Percentiles rank a stretch among this genome's conserved stretches.
phyloP scores from a whole-genome alignment of 2,888 invertebrate genomes.

The Acanthopleura granulata region DNA sequence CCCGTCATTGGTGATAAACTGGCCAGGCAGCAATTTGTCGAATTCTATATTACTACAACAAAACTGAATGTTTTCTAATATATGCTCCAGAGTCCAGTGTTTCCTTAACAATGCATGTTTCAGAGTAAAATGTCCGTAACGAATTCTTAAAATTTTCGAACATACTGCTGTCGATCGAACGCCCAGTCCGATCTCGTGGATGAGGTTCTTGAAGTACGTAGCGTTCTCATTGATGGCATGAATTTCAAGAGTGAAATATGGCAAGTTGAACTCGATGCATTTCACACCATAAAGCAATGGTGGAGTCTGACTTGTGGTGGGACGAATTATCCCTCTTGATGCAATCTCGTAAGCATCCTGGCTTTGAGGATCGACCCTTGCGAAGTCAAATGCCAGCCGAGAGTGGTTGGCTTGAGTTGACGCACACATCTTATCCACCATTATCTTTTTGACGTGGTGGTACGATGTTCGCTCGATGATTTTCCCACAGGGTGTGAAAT shows the following conservation, averaged over 20 bases:
- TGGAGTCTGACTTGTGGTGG: slow-evolving; percentile 74
- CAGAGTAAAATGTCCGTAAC: slow-evolving; percentile 85
- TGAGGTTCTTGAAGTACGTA: slow-evolving; percentile 77
- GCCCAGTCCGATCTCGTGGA: slow-evolving; percentile 86
- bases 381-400: slow-evolving; percentile 81
- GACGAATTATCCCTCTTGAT: slow-evolving; percentile 83
- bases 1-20: background rate
- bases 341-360: slow-evolving; percentile 93
- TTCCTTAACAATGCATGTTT: slow-evolving; percentile 84
- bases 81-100: slow-evolving; percentile 73
- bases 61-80: slow-evolving; percentile 51
- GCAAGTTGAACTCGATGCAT: slow-evolving; percentile 84
- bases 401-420: slow-evolving; percentile 89
- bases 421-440: slow-evolving; percentile 82
- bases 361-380: slow-evolving; percentile 85
- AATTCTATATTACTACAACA: slow-evolving; percentile 38
- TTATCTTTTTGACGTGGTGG: slow-evolving; percentile 78
- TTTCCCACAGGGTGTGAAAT: slow-evolving; percentile 49
- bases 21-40: slow-evolving; percentile 35
- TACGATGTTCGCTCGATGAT: slow-evolving; percentile 59
- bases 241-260: slow-evolving; percentile 89
- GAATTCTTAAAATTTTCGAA: slow-evolving; percentile 82
- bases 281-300: slow-evolving; percentile 89
- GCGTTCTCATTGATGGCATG: slow-evolving; percentile 89
- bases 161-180: slow-evolving; percentile 86